Evolutionary conservation across 2,888 invertebrate genomes (phyloP), one percentile per base, ranked within the genome.

Genomic region (Dione vanillae): DNA sequence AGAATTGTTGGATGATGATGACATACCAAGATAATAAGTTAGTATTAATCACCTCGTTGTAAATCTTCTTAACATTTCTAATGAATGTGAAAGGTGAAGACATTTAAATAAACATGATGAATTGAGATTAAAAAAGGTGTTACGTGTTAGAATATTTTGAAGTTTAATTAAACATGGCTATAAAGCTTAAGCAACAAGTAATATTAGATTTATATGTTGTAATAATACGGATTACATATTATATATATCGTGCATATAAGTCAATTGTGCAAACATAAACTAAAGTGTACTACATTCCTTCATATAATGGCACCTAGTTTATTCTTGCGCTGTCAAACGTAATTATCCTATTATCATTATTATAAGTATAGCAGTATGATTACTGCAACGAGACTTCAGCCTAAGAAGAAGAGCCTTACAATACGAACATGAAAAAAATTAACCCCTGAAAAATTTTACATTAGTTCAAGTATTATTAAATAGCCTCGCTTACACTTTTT

Each of bases 101-200:
- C 69, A 75, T 76, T 76, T 77, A 70, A 76, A 77, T 77, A 72
- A 76, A 77, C 74, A 74, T 76, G 74, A 76, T 76, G 70, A 74
- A 76, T 75, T 65, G 65, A 49, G 19, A 52, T 51, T 64, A 27
- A 9, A 40, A 65, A 74, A 70, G 67, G 72, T 71, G 71, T 71
- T 58, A 76, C 47, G 69, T 67, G 73, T 74, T 75, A 68, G 70
- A 74, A 71, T 62, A 66, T 69, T 74, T 69, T 69, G 54, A 72
- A 58, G 40, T 71, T 59, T 62, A 65, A 61, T 47, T 62, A 49
- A 70, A 62, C 56, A 49, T 27, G 19, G 49, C 67, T 70, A 19
- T 67, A n/a, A 16, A 67, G 40, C 10, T 47, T 37, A 14, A 49
- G 19, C 12, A 54, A 54, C 43, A 16, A 54, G 3, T 27, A 43